Evolutionary conservation across 2,888 invertebrate genomes (phyloP), one percentile per base, ranked within the genome.

Genomic region (Mesorhabditis sp.): DNA sequence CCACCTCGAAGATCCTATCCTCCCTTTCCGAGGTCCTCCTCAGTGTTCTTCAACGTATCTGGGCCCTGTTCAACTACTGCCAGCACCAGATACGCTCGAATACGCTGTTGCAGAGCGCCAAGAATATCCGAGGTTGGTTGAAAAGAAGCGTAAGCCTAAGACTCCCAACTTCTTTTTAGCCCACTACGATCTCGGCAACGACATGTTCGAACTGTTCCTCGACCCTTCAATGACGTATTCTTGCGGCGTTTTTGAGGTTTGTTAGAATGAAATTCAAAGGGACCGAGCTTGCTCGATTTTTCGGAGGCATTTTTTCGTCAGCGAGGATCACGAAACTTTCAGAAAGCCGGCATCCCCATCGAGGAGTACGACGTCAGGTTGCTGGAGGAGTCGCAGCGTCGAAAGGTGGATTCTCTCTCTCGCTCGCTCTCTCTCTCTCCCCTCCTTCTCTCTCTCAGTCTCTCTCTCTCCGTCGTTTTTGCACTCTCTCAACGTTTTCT

Each of bases 161-260:
- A 65, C 13, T 67, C 15, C 41, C 43, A 43, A 15, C 45, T 69
- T 13, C 5, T 15, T 15, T 68, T 28, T 45, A 69, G 78, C 74
- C 67, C 82, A 82, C 69, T 82, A 82, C 69, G 82, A 82, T 70
- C 74, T 82, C 64, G 82, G 82, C 45, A 82, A 82, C 66, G 82
- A 81, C 43, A 79, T 82, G 80, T 82, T 81, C 76, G 71, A 78
- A 65, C 67, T 79, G 67, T 82, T 82, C 69, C 74, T 82, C 44
- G 82, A 82, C 66, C 68, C 67, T 28, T 75, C 81, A 4, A 81
- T 82, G 82, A 81, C 80, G 13, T 82, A 82, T 69, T 81, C 81
- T 4, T 79, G 80, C 44, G 82, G 76, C 28, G 67, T 81, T 42
- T 82, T 80, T 62, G 76, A 79, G 45, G 73, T 76, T 75, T 28